phyloP scores from a whole-genome alignment of 2,797 vertebrate species.

The Loris lydekkerianus region DNA sequence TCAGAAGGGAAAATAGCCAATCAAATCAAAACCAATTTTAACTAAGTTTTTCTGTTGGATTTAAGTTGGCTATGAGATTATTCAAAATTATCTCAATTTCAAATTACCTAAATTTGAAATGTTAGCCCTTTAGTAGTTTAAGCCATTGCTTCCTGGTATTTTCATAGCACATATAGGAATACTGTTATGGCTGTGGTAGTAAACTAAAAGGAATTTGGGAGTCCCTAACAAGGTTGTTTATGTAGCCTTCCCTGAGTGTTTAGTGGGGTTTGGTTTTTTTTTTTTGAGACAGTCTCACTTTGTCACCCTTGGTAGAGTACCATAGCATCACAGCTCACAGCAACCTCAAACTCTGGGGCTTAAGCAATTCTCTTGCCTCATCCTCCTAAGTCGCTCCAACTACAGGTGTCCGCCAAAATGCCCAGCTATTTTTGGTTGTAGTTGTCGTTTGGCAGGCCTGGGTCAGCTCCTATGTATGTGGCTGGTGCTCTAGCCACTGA shows the following conservation, averaged over 20 bases:
- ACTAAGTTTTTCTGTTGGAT: slow-evolving; percentile 45
- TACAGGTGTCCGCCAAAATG: too few relatives aligned
- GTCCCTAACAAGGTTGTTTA: background rate
- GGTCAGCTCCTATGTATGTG: too few relatives aligned
- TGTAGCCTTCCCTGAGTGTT: background rate
- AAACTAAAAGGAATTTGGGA: slow-evolving; percentile 14
- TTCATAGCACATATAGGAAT: slow-evolving; percentile 29
- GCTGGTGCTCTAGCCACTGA: too few relatives aligned
- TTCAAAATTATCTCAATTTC: slow-evolving; percentile 9
- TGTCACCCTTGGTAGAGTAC: too few relatives aligned
- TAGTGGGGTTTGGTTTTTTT: too few relatives aligned
- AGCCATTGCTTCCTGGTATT: slow-evolving; percentile 23
- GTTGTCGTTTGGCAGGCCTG: too few relatives aligned
- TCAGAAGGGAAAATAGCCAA: slow-evolving; percentile 51
- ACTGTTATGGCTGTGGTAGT: background rate
- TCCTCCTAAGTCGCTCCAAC: too few relatives aligned
- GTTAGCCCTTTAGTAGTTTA: background rate
- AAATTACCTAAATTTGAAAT: slow-evolving; percentile 54
- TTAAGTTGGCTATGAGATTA: slow-evolving; percentile 55
- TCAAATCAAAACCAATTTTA: slow-evolving; percentile 60
- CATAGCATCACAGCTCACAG: too few relatives aligned
- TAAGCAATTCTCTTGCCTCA: too few relatives aligned
- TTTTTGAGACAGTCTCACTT: too few relatives aligned
- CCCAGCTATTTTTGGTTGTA: too few relatives aligned
- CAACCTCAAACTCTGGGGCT: too few relatives aligned